Evolutionary conservation across 1,140 invertebrate species (phyloP).

Genomic region (Aphaenogaster ashmeadi): DNA sequence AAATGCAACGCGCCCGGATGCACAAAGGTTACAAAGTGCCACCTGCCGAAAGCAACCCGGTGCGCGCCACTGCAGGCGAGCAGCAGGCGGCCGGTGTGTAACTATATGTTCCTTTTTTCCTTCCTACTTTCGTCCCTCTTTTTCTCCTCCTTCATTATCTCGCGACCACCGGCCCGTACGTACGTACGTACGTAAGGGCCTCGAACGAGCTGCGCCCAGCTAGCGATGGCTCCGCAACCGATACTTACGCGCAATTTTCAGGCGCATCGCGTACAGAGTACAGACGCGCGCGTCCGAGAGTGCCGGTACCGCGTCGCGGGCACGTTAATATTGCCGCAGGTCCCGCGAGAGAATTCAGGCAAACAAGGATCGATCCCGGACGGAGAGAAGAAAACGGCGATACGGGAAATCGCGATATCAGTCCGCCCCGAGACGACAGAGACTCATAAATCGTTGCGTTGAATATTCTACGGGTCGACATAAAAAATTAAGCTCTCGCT

Average conservation of each 20-base stretch:
- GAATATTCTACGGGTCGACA: conserved; percentile 40
- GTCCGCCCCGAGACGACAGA: not conserved
- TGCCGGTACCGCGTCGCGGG: not conserved
- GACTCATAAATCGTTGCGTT: conserved; percentile 31
- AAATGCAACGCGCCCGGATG: conserved; percentile 72
- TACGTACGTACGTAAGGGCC: conserved; percentile 6
- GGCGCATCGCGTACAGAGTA: not conserved
- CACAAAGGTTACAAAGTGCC: conserved; percentile 76
- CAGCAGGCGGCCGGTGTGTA: conserved; percentile 73
- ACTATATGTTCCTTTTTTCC: conserved; percentile 66
- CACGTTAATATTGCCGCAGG: not conserved
- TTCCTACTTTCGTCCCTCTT: conserved; percentile 67
- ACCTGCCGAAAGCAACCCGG: conserved; percentile 73
- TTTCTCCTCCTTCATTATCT: conserved; percentile 61
- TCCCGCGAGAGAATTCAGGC: conserved; percentile 16
- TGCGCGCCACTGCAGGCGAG: conserved; percentile 62
- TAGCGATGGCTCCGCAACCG: conserved; percentile 24
- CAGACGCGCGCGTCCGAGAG: not conserved
- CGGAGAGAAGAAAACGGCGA: not conserved
- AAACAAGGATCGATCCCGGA: not conserved
- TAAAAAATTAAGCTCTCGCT: conserved; percentile 23
- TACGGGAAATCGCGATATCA: not conserved
- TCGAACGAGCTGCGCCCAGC: not conserved
- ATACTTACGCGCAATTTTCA: conserved; percentile 56
- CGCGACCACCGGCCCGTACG: conserved; percentile 35